Base-by-base conservation (phyloP, 2,113 vertebrate species). In the Ceyx melanurus region DNA sequence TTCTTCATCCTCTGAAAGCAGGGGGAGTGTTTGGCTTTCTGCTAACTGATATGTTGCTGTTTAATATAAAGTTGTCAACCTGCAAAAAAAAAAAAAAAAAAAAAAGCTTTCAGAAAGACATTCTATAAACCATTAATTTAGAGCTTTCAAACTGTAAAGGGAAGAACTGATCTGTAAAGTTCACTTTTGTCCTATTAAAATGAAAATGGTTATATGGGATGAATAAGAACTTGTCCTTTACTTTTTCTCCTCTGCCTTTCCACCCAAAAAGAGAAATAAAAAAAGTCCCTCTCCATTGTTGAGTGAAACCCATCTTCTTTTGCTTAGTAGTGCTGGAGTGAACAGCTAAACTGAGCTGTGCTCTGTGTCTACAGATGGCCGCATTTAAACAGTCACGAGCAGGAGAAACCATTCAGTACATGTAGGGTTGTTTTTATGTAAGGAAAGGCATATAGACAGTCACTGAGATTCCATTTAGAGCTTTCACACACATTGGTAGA, bases 101-200 rank as follows among this genome's bases (percentile, higher is more conserved):
- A 68, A 88, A 78, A 45, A 67, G 12, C 68, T 80, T 87, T 76
- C 40, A 95, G 67, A 94, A 91, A 68, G 60, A 50, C 86, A 48
- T 66, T 31, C 20, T 90, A 8, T 86, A 87, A 92, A 77, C 43
- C 74, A 61, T 40, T 92, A 9, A 53, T 94, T 66, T 91, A 90
- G 43, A 92, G 22, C 56, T 89, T 95, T 77, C 45, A 93, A 75
- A 91, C 58, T 28, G 11, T 75, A 82, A 95, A 58, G 53, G 19
- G 26, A 70, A 78, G 78, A 86, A 42, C 42, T 83, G 78, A 85
- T 93, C 57, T 93, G 66, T 91, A 56, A 92, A 72, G 66, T 75
- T 86, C 37, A 25, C 54, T 72, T 62, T 90, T 77, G 77, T 62
- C 35, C 42, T 95, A 28, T 92, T 92, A 85, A 91, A 96, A 88